Percentiles rank a stretch among this genome's conserved stretches.
These are phyloP conservation scores for Carcina quercana DNA, from an alignment of 2,888 invertebrate species.

Conservation along the genomic window DNA sequence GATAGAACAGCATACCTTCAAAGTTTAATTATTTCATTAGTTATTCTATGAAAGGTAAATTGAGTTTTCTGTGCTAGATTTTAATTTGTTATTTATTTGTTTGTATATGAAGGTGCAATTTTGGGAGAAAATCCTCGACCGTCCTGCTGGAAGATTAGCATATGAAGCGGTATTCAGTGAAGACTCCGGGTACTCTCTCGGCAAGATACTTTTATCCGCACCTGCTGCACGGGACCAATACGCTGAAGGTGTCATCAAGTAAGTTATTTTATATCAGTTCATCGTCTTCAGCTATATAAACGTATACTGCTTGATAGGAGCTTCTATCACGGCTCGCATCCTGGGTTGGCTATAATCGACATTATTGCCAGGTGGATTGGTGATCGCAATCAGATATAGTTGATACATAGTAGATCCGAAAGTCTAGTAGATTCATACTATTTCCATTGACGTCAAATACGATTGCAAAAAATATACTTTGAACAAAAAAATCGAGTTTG, in stretches of 20 bases:
- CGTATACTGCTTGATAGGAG: no score
- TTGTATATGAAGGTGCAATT: conserved; percentile 80
- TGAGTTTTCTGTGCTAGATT: not conserved
- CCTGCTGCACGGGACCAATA: conserved; percentile 85
- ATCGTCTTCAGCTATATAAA: not conserved
- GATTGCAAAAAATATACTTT: no score
- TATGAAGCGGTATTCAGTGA: conserved; percentile 86
- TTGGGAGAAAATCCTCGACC: conserved; percentile 90
- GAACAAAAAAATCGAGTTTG: no score
- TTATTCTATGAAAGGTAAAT: not conserved
- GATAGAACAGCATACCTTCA: no score
- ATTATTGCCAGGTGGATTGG: no score
- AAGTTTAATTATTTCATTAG: no score
- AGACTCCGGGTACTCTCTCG: conserved; percentile 79
- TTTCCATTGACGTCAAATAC: no score
- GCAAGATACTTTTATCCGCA: conserved; percentile 86
- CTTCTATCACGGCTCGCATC: no score
- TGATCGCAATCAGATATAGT: no score
- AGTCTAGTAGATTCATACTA: no score
- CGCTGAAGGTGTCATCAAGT: conserved; percentile 83
- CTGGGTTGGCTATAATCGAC: no score
- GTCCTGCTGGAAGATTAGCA: conserved; percentile 86
- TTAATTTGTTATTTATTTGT: not conserved
- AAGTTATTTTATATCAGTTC: conserved; percentile 23
- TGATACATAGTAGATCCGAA: no score